Evolutionary conservation across 2,113 vertebrate species (phyloP), one percentile per base, ranked within the genome.

Genomic region (Xenopus tropicalis): DNA sequence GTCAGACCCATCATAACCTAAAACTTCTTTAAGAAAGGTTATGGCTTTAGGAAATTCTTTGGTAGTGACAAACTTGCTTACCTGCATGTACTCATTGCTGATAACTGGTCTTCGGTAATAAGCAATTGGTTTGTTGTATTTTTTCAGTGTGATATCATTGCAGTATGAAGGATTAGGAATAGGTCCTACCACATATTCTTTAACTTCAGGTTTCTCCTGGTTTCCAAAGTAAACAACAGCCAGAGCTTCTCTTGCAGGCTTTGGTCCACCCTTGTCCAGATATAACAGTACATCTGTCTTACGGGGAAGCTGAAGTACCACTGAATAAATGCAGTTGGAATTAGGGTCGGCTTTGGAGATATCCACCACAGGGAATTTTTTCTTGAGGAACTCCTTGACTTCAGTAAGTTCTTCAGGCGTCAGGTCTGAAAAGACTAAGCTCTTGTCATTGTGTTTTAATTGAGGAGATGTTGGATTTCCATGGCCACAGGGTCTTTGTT

Each of bases 361-460:
- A 0, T 79, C 91, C 3, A 91, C 91, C 66, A 92, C 70, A 9
- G 82, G 82, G 1, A 90, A 86, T 24, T 74, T 78, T 0, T 46
- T 65, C 69, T 80, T 87, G 81, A 94, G 87, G 75, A 90, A 95
- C 63, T 74, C 77, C 69, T 91, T 85, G 72, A 94, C 93, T 5
- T 84, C 77, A 0, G 0, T 14, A 80, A 95, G 88, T 80, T 96
- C 93, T 23, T 91, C 84, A 0, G 2, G 70, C 0, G 78, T 90
- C 59, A 96, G 90, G 77, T 96, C 94, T 0, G 92, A 91, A 70
- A 97, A 96, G 1, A 94, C 84, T 46, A 82, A 74, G 21, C 73
- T 25, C 3, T 48, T n/a, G 25, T 9, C 25, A 16, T 57, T 46
- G 37, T 80, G 54, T 44, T 81, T 80, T 51, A 37, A 6, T 0